These are phyloP conservation scores for Aulostomus chinensis DNA, from an alignment of 2,797 vertebrate genomes.

Conservation along the genomic window DNA sequence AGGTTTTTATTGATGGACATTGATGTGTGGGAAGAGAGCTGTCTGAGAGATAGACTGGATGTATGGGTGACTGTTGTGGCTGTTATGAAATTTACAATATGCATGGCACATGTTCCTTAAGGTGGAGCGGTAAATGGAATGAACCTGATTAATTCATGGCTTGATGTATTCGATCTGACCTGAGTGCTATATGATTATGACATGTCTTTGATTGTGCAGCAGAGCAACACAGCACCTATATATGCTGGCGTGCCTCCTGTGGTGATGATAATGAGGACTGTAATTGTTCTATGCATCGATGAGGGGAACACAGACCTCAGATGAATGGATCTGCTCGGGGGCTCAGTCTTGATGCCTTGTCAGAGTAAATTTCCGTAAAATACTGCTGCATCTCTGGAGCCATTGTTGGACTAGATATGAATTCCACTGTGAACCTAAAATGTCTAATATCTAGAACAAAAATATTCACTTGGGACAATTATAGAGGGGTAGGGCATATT, in stretches of 20 bases:
- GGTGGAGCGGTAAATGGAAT: conserved; percentile 44
- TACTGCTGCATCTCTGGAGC: conserved; percentile 54
- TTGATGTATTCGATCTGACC: conserved; percentile 57
- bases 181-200: conserved; percentile 49
- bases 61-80: conserved; percentile 58
- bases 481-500: conserved; percentile 24
- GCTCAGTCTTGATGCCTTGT: conserved; percentile 63
- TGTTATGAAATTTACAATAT: conserved; percentile 73
- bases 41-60: conserved; percentile 50
- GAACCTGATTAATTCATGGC: conserved; percentile 57
- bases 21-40: conserved; percentile 43
- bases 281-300: conserved; percentile 59
- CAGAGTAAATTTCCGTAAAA: conserved; percentile 67
- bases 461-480: conserved; percentile 40
- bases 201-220: conserved; percentile 55
- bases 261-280: conserved; percentile 65
- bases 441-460: conserved; percentile 39
- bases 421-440: conserved; percentile 37
- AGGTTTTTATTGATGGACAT: conserved; percentile 55
- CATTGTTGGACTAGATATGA: conserved; percentile 54
- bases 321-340: conserved; percentile 55
- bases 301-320: conserved; percentile 61
- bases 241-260: conserved; percentile 50
- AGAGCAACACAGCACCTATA: conserved; percentile 44
- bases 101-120: conserved; percentile 68